phyloP scores from a whole-genome alignment of 2,113 vertebrate genomes.

The Chaetodon trifascialis region DNA sequence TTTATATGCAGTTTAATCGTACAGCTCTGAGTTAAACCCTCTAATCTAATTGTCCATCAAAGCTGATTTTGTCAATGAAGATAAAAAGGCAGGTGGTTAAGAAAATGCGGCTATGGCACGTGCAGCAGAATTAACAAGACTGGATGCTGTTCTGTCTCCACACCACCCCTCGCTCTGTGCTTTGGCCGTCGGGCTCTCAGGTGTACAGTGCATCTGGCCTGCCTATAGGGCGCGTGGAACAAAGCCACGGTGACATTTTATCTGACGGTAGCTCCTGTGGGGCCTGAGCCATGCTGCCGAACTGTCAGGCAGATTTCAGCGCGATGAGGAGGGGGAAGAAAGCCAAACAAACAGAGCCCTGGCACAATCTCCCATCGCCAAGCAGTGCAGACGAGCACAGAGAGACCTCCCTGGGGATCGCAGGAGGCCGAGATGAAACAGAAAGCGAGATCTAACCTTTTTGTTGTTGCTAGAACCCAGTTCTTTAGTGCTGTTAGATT shows the following conservation, averaged over 20 bases:
- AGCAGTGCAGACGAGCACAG: constrained; percentile 67
- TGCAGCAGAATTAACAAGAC: constrained; percentile 38
- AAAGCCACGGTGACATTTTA: constrained; percentile 83
- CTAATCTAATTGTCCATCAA: constrained; percentile 60
- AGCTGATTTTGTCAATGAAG: constrained; percentile 50
- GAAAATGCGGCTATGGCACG: not conserved
- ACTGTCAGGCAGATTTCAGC: constrained; percentile 84
- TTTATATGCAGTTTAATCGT: constrained; percentile 62
- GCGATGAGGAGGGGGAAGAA: constrained; percentile 71
- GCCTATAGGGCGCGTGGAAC: constrained; percentile 77
- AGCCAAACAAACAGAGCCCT: constrained; percentile 82
- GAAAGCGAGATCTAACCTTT: constrained; percentile 81
- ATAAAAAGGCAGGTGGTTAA: constrained; percentile 43
- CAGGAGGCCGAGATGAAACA: constrained; percentile 82
- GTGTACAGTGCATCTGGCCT: constrained; percentile 70
- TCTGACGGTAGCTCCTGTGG: constrained; percentile 81
- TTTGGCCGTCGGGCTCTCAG: constrained; percentile 65
- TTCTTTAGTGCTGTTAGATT: constrained; percentile 80
- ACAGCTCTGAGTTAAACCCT: constrained; percentile 41
- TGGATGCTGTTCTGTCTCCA: not conserved
- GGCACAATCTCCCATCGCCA: constrained; percentile 77
- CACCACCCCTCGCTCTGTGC: constrained; percentile 18
- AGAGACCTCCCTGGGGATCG: constrained; percentile 72
- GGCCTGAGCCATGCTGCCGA: constrained; percentile 72
- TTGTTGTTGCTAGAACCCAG: constrained; percentile 76